These are phyloP conservation scores for Tapirus terrestris DNA, from an alignment of 2,113 vertebrate genomes.

Conservation along the genomic window DNA sequence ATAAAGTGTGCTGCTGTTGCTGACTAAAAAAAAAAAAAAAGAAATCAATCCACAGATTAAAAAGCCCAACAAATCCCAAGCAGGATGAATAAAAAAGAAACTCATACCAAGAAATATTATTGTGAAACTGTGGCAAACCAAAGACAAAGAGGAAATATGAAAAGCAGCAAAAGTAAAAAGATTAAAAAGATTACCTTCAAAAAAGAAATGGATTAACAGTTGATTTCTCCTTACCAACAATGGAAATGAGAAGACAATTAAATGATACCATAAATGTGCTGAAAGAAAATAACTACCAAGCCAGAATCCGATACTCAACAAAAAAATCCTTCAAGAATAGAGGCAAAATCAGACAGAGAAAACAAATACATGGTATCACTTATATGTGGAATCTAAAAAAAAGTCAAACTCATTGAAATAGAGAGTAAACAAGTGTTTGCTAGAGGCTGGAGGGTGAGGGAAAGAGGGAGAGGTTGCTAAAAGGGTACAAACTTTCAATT, in stretches of 20 bases:
- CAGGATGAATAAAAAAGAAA: conserved; percentile 9
- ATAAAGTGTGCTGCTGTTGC: too few relatives aligned
- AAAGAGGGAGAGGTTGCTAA: background rate
- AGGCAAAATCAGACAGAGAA: background rate
- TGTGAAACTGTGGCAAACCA: background rate
- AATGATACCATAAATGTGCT: background rate
- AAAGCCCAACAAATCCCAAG: background rate
- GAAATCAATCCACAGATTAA: background rate
- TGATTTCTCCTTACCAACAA: background rate
- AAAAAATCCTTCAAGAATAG: conserved; percentile 25
- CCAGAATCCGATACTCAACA: background rate
- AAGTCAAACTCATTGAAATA: background rate
- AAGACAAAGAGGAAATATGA: background rate
- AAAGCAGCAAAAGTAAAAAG: background rate
- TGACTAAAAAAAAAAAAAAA: background rate
- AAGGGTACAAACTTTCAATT: background rate
- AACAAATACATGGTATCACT: background rate
- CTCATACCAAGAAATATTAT: background rate
- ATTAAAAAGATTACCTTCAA: background rate
- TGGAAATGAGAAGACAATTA: background rate
- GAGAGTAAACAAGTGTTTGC: background rate
- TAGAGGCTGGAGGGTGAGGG: background rate
- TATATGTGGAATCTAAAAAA: background rate
- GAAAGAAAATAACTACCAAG: background rate
- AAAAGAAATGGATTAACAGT: background rate